Percentiles rank a stretch among this genome's conserved stretches.
phyloP scores from a whole-genome alignment of 2,888 invertebrate genomes.

The Chloroclystis v-ata region DNA sequence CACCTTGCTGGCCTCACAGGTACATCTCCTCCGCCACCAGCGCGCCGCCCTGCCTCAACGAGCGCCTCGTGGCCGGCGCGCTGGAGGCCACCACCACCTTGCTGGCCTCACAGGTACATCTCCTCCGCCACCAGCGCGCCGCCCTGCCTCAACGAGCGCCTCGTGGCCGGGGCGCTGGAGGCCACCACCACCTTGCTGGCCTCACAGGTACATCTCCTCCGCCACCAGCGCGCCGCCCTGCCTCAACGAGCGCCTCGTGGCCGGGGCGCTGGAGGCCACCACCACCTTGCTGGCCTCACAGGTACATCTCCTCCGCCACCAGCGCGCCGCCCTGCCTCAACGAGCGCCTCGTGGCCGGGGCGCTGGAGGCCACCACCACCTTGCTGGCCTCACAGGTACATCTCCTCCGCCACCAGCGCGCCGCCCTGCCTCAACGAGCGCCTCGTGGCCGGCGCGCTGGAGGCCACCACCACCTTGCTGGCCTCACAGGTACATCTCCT shows the following conservation, averaged over 20 bases:
- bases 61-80: conserved; percentile 74
- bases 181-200: conserved; percentile 59
- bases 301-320: conserved; percentile 70
- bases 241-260: conserved; percentile 60
- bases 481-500: conserved; percentile 70
- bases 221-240: conserved; percentile 64
- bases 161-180: conserved; percentile 52
- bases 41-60: conserved; percentile 73
- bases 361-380: conserved; percentile 44
- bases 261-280: conserved; percentile 48
- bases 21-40: no score
- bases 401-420: conserved; percentile 67
- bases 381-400: conserved; percentile 69
- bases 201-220: conserved; percentile 70
- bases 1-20: conserved; percentile 78
- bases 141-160: conserved; percentile 58
- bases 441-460: conserved; percentile 53
- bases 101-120: conserved; percentile 76
- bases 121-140: conserved; percentile 65
- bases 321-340: conserved; percentile 63
- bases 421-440: conserved; percentile 60
- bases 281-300: conserved; percentile 62
- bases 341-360: conserved; percentile 57
- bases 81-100: conserved; percentile 76
- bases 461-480: conserved; percentile 55